Evolutionary conservation across 2,888 invertebrate species (phyloP).

Genomic region (Parascotia fuliginaria): DNA sequence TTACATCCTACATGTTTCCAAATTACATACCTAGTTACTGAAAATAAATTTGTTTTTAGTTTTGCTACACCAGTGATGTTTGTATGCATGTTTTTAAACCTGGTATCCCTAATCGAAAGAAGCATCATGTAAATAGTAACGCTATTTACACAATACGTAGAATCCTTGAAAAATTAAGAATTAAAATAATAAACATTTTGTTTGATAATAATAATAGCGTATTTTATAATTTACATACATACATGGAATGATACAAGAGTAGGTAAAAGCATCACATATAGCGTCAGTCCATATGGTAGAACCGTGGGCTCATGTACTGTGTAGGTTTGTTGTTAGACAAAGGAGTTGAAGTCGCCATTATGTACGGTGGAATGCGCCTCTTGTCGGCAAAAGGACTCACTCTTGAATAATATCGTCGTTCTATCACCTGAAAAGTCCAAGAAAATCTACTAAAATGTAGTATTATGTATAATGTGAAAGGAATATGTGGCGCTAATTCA

Average conservation of each 20-base stretch:
- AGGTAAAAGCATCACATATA: slow-evolving; percentile 11
- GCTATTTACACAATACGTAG: too few relatives aligned
- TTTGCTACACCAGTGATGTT: too few relatives aligned
- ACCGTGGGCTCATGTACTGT: slow-evolving; percentile 83
- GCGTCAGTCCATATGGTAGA: slow-evolving; percentile 84
- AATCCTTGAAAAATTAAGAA: neutral
- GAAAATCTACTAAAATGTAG: too few relatives aligned
- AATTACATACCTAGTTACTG: too few relatives aligned
- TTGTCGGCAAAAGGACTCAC: slow-evolving; percentile 83
- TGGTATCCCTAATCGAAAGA: too few relatives aligned
- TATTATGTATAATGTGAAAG: too few relatives aligned
- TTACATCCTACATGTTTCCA: too few relatives aligned
- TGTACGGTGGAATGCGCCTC: slow-evolving; percentile 73
- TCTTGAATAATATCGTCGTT: slow-evolving; percentile 83
- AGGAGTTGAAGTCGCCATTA: slow-evolving; percentile 73
- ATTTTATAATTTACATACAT: slow-evolving; percentile 23
- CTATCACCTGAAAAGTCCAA: slow-evolving; percentile 83
- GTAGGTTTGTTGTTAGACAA: slow-evolving; percentile 67
- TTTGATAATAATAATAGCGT: slow-evolving; percentile 5
- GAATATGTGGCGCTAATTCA: too few relatives aligned
- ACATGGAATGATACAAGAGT: slow-evolving; percentile 34
- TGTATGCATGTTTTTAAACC: too few relatives aligned
- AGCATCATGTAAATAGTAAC: too few relatives aligned
- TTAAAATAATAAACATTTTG: neutral
- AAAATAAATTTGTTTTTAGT: too few relatives aligned